Percentiles rank a stretch among this genome's conserved stretches.
Evolutionary conservation across 2,113 vertebrate genomes (phyloP).

Genomic region (Addax nasomaculatus): DNA sequence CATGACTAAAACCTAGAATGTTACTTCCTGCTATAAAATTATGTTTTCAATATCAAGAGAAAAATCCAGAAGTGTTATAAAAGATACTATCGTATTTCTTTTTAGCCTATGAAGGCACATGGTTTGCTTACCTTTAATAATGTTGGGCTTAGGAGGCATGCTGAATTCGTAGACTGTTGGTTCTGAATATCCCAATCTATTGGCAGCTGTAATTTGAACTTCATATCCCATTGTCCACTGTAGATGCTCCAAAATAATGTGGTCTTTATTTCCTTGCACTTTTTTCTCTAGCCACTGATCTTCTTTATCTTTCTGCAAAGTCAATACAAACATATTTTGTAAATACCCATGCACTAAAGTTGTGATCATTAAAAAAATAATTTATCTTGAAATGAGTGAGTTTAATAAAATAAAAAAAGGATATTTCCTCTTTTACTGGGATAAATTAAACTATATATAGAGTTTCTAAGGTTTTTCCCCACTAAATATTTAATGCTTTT

Average conservation of each 20-base stretch:
- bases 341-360: background rate
- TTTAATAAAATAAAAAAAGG: background rate
- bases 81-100: background rate
- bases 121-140: conserved; percentile 91
- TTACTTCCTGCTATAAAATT: background rate
- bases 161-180: conserved; percentile 96
- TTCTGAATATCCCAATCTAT: conserved; percentile 95
- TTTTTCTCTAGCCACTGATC: conserved; percentile 98
- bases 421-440: background rate
- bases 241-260: conserved; percentile 93
- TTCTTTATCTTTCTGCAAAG: conserved; percentile 92
- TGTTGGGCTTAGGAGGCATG: conserved; percentile 97
- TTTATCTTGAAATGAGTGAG: background rate
- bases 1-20: background rate
- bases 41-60: background rate
- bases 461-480: background rate
- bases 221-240: conserved; percentile 98
- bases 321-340: background rate
- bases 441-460: background rate
- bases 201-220: conserved; percentile 97
- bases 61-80: background rate
- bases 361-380: background rate
- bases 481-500: background rate
- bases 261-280: conserved; percentile 92
- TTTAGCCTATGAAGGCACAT: background rate